A percentile compares a stretch with the other conserved stretches of the same genome.
These are phyloP conservation scores for Melopsittacus undulatus DNA, from an alignment of 2,797 vertebrate species.

Conservation along the genomic window DNA sequence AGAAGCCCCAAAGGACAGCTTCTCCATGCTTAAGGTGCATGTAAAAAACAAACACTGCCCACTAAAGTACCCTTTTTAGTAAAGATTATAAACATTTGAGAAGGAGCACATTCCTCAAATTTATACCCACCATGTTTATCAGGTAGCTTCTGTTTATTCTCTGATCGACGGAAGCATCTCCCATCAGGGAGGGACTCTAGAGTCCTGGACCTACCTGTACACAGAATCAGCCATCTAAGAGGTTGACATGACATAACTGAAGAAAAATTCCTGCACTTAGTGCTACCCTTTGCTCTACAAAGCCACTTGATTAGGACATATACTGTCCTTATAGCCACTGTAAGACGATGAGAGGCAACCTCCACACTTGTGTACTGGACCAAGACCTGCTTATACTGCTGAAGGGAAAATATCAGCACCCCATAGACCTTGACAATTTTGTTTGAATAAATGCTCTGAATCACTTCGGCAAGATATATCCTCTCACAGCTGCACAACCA, in stretches of 20 bases:
- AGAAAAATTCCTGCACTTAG: background rate
- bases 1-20: background rate
- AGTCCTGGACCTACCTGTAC: background rate
- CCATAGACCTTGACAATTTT: background rate
- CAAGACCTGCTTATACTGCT: background rate
- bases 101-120: background rate
- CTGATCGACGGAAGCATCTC: background rate
- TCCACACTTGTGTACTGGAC: background rate
- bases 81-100: background rate
- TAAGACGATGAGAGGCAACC: background rate
- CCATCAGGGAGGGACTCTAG: background rate
- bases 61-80: background rate
- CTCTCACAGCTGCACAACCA: background rate
- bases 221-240: background rate
- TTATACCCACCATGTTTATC: accelerated
- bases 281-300: background rate
- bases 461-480: background rate
- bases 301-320: background rate
- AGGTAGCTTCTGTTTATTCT: background rate
- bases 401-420: background rate
- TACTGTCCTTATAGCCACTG: background rate
- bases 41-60: background rate
- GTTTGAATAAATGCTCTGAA: background rate
- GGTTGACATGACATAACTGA: background rate
- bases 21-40: accelerated